These are phyloP conservation scores for Perizoma flavofasciatum DNA, from an alignment of 2,888 invertebrate genomes.

Conservation along the genomic window DNA sequence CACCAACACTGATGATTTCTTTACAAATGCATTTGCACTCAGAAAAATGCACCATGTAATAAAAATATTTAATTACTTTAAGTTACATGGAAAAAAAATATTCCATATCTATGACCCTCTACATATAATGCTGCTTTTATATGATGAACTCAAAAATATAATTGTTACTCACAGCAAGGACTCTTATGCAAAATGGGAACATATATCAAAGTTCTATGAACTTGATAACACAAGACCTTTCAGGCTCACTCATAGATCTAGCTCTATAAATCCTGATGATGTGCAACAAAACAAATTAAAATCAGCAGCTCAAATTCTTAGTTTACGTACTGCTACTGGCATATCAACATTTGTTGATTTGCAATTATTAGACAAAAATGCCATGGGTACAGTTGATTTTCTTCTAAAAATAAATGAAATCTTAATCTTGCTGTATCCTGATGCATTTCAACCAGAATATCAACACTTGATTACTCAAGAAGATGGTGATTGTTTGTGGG, in stretches of 20 bases:
- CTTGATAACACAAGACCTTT: constrained; percentile 6
- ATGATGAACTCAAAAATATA: constrained; percentile 9
- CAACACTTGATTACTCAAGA: not conserved
- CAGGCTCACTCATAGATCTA: constrained; percentile 6
- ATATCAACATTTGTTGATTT: constrained; percentile 11
- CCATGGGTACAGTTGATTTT: constrained; percentile 7
- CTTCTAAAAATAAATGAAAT: constrained; percentile 9
- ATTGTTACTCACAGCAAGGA: not conserved
- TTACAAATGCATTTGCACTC: not conserved
- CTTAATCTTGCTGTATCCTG: constrained; percentile 4
- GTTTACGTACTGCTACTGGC: constrained; percentile 10
- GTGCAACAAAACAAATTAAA: constrained; percentile 12
- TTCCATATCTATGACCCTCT: constrained; percentile 15
- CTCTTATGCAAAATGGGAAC: constrained; percentile 7
- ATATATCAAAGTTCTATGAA: constrained; percentile 9
- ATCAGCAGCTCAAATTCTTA: constrained; percentile 19
- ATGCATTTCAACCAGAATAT: not conserved
- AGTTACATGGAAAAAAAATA: not conserved
- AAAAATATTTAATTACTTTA: not conserved
- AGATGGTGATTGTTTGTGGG: not conserved
- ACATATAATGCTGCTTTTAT: constrained; percentile 16
- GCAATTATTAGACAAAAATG: not conserved
- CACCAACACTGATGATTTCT: constrained; percentile 9
- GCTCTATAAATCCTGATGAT: constrained; percentile 1
- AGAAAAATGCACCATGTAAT: not conserved